These are phyloP conservation scores for Drosophila equinoxialis DNA, from an alignment of 1,140 invertebrate genomes.

Conservation along the genomic window DNA sequence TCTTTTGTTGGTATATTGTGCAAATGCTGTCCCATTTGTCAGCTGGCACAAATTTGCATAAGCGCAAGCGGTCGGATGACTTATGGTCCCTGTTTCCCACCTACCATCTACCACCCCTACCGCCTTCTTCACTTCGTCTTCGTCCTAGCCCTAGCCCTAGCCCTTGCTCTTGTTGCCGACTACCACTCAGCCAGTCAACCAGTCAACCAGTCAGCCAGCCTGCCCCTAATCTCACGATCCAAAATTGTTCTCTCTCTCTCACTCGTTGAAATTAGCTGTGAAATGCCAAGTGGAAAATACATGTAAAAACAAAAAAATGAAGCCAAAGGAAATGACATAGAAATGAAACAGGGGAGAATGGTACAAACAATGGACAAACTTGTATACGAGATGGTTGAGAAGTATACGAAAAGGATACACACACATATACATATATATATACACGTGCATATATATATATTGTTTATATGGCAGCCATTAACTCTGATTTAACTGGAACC, in stretches of 20 bases:
- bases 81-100: constrained; percentile 63
- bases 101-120: background rate
- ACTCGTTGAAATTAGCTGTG: constrained; percentile 76
- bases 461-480: constrained; percentile 35
- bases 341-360: constrained; percentile 67
- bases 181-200: constrained; percentile 1
- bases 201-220: constrained; percentile 18
- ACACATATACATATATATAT: background rate
- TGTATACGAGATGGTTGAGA: background rate
- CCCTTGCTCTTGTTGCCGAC: constrained; percentile 19
- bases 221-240: constrained; percentile 73
- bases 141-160: background rate
- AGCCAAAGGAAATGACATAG: constrained; percentile 71
- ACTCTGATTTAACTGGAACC: background rate
- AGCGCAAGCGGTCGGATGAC: constrained; percentile 77
- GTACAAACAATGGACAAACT: constrained; percentile 61
- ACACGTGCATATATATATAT: background rate
- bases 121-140: background rate
- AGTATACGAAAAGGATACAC: background rate
- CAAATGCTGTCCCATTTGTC: constrained; percentile 80
- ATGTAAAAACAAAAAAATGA: background rate
- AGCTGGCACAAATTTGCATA: constrained; percentile 79
- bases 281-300: constrained; percentile 50
- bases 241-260: constrained; percentile 48
- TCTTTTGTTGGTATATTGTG: constrained; percentile 66